Conservation (phyloP, 2,888 invertebrate genomes). For the Cryptophagus acutangulus region DNA sequence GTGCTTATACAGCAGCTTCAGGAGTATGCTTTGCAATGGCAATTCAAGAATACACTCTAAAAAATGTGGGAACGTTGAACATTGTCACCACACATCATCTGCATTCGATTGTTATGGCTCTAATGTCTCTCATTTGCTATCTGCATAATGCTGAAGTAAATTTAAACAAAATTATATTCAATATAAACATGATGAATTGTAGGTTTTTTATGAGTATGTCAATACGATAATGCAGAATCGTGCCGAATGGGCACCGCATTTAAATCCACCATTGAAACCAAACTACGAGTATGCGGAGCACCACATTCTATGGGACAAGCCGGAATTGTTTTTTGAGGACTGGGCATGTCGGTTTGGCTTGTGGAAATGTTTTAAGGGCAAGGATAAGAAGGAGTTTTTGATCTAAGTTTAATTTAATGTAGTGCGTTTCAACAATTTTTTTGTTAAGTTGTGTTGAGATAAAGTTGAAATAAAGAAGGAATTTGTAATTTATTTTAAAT, state of each 20-base stretch:
- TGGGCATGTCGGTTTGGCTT: conserved; percentile 62
- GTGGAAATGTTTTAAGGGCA: conserved; percentile 61
- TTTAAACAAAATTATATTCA: background rate
- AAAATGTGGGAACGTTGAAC: conserved; percentile 42
- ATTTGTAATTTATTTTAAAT: too few species aligned
- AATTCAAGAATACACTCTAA: conserved; percentile 55
- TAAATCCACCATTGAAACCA: conserved; percentile 57
- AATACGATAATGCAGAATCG: conserved; percentile 54
- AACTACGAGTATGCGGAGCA: conserved; percentile 53
- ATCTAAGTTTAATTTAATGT: too few species aligned
- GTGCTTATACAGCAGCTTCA: conserved; percentile 57
- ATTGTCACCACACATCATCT: conserved; percentile 50
- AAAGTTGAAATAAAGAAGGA: too few species aligned
- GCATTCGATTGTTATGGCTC: conserved; percentile 56
- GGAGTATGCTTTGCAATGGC: conserved; percentile 57
- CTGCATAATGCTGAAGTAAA: conserved; percentile 54
- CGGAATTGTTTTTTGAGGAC: conserved; percentile 60
- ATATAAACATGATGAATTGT: conserved; percentile 33
- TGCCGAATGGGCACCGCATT: conserved; percentile 58
- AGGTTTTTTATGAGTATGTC: conserved; percentile 55
- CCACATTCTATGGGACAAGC: conserved; percentile 57
- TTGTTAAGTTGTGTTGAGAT: too few species aligned
- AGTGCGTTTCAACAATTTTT: too few species aligned
- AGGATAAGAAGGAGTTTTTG: too few species aligned
- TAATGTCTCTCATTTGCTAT: conserved; percentile 61